Evolutionary conservation across 2,113 vertebrate species (phyloP).

Genomic region (Lagenorhynchus albirostris): DNA sequence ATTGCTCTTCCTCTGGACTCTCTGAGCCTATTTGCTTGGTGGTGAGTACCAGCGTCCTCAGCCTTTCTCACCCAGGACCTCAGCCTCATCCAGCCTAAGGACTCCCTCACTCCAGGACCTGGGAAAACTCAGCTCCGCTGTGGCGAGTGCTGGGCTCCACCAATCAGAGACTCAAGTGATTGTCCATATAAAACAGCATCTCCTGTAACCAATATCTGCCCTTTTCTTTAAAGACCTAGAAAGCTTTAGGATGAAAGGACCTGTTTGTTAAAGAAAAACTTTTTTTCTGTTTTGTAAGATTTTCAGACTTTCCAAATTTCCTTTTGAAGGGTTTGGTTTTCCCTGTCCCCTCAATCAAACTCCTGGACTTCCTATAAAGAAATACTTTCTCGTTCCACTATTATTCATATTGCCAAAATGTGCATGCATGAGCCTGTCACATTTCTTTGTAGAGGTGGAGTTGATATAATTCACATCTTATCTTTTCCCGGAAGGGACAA

Average conservation of each 20-base stretch:
- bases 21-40: slow-evolving; percentile 10
- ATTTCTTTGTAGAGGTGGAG: not conserved
- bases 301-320: not conserved
- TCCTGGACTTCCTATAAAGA: not conserved
- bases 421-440: not conserved
- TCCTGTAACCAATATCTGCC: not conserved
- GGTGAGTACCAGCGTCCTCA: slow-evolving; percentile 19
- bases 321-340: not conserved
- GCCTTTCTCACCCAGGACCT: slow-evolving; percentile 57
- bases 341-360: not conserved
- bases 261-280: not conserved
- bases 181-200: not conserved
- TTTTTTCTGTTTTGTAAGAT: not conserved
- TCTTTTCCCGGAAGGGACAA: not conserved
- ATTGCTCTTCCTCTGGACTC: slow-evolving; percentile 45
- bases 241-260: not conserved
- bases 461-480: not conserved
- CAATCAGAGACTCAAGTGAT: not conserved
- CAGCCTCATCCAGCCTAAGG: not conserved
- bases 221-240: not conserved
- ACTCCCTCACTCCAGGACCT: not conserved
- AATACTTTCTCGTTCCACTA: not conserved
- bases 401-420: not conserved
- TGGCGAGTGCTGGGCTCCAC: not conserved
- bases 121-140: not conserved